Evolutionary conservation across 2,888 invertebrate genomes (phyloP), one percentile per base, ranked within the genome.

Genomic region (Xylota sylvarum): DNA sequence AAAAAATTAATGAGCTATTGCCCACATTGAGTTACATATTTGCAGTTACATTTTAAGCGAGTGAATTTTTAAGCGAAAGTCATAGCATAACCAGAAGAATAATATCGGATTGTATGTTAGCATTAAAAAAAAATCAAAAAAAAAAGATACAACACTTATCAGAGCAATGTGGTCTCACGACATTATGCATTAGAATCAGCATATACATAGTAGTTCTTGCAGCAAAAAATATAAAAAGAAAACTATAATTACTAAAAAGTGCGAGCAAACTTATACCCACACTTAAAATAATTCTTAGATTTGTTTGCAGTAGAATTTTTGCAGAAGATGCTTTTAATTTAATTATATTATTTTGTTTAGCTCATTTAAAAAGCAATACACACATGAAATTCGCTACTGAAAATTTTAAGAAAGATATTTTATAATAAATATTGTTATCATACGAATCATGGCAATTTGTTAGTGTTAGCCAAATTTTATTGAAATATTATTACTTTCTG

Each of bases 71-170:
- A 74, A 80, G 64, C 65, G 65, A 80, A 84, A 86, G 81, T 86
- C 86, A 86, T 86, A 82, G 81, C 86, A 86, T 86, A 86, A 81
- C 86, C 86, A 86, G 86, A 86, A 86, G 86, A 72, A 77, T 67
- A 67, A 52, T 50, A 82, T 82, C 64, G 73, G 73, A 78, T 64
- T 80, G 60, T 78, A 46, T 52, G 27, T 60, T 48, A 73, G 55
- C 23, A 37, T 37, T 37, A 10, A 37, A 35, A 46, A 46, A 52
- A 19, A 32, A 23, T 23, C 3, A 23, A 43, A 62, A 52, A 32
- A 35, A 74, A n/a, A 27, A 76, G 14, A 62, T 12, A 64, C 23
- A 70, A 77, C 67, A 72, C 58, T 32, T 62, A 35, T n/a, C 40
- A 58, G 62, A 86, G 82, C 86, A 78, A 86, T 82, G 82, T 82